Conservation (phyloP, 2,888 invertebrate species). For the Pachymerium ferrugineum region DNA sequence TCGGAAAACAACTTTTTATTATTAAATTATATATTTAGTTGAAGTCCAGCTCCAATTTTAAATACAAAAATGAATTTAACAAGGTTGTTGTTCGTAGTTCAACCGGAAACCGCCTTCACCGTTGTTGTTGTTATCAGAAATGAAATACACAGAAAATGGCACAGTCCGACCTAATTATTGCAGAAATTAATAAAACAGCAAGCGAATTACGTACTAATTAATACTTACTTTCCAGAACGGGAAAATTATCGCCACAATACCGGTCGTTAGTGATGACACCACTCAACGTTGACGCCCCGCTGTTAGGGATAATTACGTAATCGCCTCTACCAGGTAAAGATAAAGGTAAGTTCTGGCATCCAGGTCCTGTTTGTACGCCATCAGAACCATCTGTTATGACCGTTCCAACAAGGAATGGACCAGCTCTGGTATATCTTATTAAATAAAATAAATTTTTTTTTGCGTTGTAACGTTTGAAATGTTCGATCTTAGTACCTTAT, state of each 20-base stretch:
- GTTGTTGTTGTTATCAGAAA: slow-evolving; percentile 29
- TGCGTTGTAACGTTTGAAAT: too few species aligned
- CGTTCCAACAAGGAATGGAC: slow-evolving; percentile 14
- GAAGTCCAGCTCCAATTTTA: neutral
- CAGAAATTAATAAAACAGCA: neutral
- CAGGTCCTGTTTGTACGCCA: slow-evolving; percentile 23
- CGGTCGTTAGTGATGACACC: neutral
- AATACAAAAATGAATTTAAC: neutral
- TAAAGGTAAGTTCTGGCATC: slow-evolving; percentile 1
- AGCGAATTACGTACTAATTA: neutral
- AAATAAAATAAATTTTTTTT: neutral
- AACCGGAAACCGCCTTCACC: slow-evolving; percentile 31
- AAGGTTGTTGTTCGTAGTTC: slow-evolving; percentile 27
- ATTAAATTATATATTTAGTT: neutral
- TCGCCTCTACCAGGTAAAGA: slow-evolving; percentile 30
- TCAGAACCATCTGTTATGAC: slow-evolving; percentile 31
- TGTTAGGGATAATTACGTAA: slow-evolving; percentile 29
- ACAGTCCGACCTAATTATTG: slow-evolving; percentile 3
- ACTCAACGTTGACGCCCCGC: neutral
- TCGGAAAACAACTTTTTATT: neutral
- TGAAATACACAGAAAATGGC: neutral
- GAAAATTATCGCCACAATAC: slow-evolving; percentile 28
- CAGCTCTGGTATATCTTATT: slow-evolving; percentile 5
- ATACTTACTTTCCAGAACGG: slow-evolving; percentile 1
- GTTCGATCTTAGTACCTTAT: slow-evolving; percentile 55